Evolutionary conservation across 2,113 vertebrate genomes (phyloP).

Genomic region (Anarhynchus alexandrinus): DNA sequence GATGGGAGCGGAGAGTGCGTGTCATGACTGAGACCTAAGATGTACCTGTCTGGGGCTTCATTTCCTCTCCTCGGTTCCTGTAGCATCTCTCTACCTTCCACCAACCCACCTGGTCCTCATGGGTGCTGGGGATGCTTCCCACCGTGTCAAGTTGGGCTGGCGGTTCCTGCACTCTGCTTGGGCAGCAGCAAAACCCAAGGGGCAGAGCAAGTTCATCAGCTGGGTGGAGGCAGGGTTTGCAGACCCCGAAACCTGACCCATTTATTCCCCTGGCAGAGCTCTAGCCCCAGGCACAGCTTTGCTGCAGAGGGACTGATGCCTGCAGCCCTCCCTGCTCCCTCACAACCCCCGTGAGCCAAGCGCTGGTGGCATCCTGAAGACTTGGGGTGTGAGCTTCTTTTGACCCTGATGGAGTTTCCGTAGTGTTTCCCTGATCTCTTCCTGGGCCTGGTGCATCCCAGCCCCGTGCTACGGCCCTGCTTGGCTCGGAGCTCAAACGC

Average conservation of each 20-base stretch:
- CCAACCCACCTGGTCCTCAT: not conserved
- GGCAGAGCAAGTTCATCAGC: not conserved
- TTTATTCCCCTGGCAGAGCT: not conserved
- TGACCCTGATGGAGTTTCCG: not conserved
- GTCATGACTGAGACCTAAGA: not conserved
- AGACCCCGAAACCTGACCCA: not conserved
- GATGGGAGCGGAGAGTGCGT: not conserved
- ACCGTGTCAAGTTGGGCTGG: accelerated
- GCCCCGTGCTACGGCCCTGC: accelerated
- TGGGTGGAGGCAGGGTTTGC: not conserved
- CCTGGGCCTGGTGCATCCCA: not conserved
- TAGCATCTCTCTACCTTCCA: not conserved
- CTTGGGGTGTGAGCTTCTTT: not conserved
- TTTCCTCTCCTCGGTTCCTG: not conserved
- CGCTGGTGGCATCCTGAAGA: not conserved
- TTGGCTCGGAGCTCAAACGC: not conserved
- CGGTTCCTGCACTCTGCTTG: not conserved
- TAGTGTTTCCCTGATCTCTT: not conserved
- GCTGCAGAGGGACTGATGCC: not conserved
- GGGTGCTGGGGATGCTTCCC: not conserved
- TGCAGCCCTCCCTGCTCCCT: not conserved
- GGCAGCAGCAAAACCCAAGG: not conserved
- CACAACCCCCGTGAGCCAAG: not conserved
- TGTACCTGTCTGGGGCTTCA: not conserved
- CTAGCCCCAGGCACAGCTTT: not conserved